Base-by-base conservation (phyloP, 2,797 vertebrate genomes). In the Poeciliopsis paucimaculata region DNA sequence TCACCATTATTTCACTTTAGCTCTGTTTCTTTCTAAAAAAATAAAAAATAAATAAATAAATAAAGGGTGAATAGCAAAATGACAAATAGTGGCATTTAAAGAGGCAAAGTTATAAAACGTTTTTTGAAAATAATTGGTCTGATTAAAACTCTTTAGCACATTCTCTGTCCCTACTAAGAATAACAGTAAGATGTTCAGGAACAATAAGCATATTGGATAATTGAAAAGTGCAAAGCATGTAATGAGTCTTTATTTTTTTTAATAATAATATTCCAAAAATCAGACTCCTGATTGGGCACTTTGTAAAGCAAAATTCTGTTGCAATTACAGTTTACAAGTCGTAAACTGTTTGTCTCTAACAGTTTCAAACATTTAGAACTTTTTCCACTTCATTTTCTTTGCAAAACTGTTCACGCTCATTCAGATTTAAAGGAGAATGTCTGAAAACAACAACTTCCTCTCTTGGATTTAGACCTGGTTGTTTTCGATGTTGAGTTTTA, bases 1-100 rank as follows among this genome's bases (percentile, higher is more conserved):
- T 79, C 75, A 74, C 77, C 46, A 45, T 49, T 36, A 15, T 26
- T 16, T 76, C 51, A 49, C 43, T 46, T 51, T 41, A 57, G 39
- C 47, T 70, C 41, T 53, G 41, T 64, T 46, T 79, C 31, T 76
- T 60, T 41, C 28, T 0, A 9, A 77, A 78, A 51, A 6, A n/a
- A n/a, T n/a, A n/a, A n/a, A 5, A 49, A 49, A 49, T 2, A 47
- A 49, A 20, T 3, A 46, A 46, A 46, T 4, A 49, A 11, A 68
- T 18, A 18, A 51, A 26, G 34, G 57, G 77, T 78, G 76, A 74
- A 77, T 80, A 3, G 5, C 41, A 46, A 70, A 70, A 70, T 43
- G 39, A 15, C n/a, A 46, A 76, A 13, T 28, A 13, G 43, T 76
- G 43, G 43, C 16, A 76, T 62, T 76, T 66, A 78, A 36, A 62